These are phyloP conservation scores for Syngnathus typhle DNA, from an alignment of 2,113 vertebrate genomes.

Conservation along the genomic window DNA sequence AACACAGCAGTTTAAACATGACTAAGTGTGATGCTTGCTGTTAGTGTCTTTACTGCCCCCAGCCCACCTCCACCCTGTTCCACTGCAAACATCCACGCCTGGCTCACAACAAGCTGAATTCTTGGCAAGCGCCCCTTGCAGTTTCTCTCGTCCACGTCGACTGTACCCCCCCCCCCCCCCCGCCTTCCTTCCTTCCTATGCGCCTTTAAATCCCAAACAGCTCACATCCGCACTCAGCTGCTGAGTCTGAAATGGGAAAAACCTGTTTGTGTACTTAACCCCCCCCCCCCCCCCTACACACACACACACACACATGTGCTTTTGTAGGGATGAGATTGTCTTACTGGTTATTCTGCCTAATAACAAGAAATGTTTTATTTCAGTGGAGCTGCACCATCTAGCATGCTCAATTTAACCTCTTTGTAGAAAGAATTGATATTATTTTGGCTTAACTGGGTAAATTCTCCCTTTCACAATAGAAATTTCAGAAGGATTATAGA, in stretches of 20 bases:
- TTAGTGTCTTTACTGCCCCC: neutral
- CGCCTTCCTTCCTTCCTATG: slow-evolving; percentile 59
- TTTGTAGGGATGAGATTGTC: neutral
- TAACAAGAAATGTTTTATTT: slow-evolving; percentile 10
- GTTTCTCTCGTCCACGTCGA: slow-evolving; percentile 44
- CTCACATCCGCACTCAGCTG: slow-evolving; percentile 60
- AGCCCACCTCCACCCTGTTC: slow-evolving; percentile 15
- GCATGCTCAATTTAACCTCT: neutral
- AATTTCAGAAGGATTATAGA: too few relatives aligned
- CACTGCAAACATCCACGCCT: slow-evolving; percentile 36
- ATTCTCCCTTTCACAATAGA: too few relatives aligned
- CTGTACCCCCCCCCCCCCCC: slow-evolving; percentile 15
- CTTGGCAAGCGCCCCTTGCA: slow-evolving; percentile 43
- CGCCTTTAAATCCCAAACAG: slow-evolving; percentile 63
- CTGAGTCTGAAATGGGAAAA: slow-evolving; percentile 27
- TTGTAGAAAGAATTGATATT: too few relatives aligned
- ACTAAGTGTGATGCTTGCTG: neutral
- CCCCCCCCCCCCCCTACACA: neutral
- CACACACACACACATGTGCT: neutral
- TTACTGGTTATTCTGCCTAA: slow-evolving; percentile 41
- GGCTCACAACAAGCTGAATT: slow-evolving; percentile 38
- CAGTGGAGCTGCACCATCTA: neutral
- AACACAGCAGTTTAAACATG: slow-evolving; percentile 1
- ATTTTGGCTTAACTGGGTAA: too few relatives aligned
- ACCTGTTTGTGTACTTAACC: slow-evolving; percentile 28